Evolutionary conservation across 1,140 invertebrate species (phyloP).

Genomic region (Anthonomus grandis): DNA sequence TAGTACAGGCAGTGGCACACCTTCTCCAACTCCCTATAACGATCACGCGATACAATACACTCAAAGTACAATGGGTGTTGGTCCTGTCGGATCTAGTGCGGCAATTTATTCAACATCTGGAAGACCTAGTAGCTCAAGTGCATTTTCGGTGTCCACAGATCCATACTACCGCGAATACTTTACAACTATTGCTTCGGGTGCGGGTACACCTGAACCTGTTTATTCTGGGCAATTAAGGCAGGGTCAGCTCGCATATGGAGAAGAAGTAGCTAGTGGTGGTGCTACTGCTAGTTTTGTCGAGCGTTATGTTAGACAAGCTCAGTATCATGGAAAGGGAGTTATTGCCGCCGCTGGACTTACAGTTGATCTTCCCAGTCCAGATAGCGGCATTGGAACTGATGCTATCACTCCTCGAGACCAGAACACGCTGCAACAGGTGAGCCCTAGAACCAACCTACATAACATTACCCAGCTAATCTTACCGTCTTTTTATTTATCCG

Average conservation of each 20-base stretch:
- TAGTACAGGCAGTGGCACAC: slow-evolving; percentile 49
- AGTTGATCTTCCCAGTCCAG: slow-evolving; percentile 87
- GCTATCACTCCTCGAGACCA: slow-evolving; percentile 86
- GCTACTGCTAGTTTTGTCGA: slow-evolving; percentile 52
- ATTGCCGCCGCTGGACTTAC: slow-evolving; percentile 69
- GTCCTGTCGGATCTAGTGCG: slow-evolving; percentile 32
- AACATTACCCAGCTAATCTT: slow-evolving; percentile 12
- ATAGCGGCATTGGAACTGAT: slow-evolving; percentile 87
- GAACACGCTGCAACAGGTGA: slow-evolving; percentile 84
- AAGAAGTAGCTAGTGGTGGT: slow-evolving; percentile 46
- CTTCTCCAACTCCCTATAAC: slow-evolving; percentile 57
- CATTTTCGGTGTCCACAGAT: slow-evolving; percentile 48
- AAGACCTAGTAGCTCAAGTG: slow-evolving; percentile 40
- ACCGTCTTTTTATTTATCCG: slow-evolving; percentile 9
- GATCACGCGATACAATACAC: slow-evolving; percentile 54
- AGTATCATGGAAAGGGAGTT: slow-evolving; percentile 54
- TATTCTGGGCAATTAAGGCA: slow-evolving; percentile 56
- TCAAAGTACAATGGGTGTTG: slow-evolving; percentile 49
- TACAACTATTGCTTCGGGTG: slow-evolving; percentile 47
- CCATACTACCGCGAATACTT: slow-evolving; percentile 55
- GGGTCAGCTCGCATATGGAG: slow-evolving; percentile 51
- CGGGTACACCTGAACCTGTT: slow-evolving; percentile 48
- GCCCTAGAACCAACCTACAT: slow-evolving; percentile 38
- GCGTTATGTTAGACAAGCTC: slow-evolving; percentile 55
- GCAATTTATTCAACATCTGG: slow-evolving; percentile 34